These are phyloP conservation scores for Cheirogaleus medius DNA, from an alignment of 2,113 vertebrate genomes.

Conservation along the genomic window DNA sequence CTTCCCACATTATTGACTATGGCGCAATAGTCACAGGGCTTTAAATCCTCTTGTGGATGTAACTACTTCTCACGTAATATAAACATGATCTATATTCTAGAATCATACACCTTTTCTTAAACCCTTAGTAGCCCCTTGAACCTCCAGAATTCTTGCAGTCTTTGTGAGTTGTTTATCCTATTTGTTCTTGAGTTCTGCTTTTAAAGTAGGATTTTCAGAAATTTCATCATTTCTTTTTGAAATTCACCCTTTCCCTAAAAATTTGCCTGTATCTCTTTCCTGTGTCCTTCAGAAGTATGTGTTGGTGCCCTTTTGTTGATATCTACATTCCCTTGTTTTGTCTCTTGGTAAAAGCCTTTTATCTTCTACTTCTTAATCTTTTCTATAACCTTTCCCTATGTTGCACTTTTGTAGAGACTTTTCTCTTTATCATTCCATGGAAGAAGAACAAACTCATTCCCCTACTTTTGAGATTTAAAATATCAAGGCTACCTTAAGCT, in stretches of 20 bases:
- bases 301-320: neutral
- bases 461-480: conserved; percentile 1
- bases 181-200: conserved; percentile 7
- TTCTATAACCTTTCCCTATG: neutral
- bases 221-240: neutral
- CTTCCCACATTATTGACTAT: neutral
- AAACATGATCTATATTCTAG: neutral
- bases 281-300: neutral
- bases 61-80: neutral
- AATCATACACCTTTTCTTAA: neutral
- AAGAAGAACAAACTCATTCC: neutral
- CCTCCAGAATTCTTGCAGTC: neutral
- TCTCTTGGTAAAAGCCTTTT: neutral
- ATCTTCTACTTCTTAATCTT: neutral
- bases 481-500: neutral
- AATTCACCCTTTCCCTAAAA: neutral
- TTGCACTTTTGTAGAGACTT: neutral
- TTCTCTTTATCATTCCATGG: neutral
- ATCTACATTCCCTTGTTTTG: neutral
- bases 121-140: neutral
- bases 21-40: neutral
- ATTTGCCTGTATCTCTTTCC: neutral
- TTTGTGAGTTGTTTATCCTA: neutral
- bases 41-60: neutral
- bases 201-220: conserved; percentile 1